Evolutionary conservation across 2,888 invertebrate genomes (phyloP), one percentile per base, ranked within the genome.

Genomic region (Eupithecia pulchellata): DNA sequence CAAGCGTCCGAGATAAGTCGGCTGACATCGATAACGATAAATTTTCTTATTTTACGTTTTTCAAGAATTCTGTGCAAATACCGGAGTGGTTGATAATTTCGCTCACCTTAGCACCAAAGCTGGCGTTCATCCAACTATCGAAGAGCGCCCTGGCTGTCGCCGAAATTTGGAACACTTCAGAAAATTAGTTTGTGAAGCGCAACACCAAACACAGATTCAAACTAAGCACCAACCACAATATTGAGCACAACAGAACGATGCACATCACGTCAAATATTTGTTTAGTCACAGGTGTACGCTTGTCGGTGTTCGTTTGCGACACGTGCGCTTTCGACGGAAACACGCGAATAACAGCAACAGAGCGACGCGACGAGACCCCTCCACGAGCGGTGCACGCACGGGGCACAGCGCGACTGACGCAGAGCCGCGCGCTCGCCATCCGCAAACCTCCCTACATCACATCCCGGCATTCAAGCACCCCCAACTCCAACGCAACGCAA

Each of bases 71-170:
- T 80, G 79, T 74, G 80, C 77, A 78, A 81, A 81, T 79, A 77
- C 75, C 70, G 78, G 81, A 77, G 81, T 82, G 79, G 84, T 83
- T 73, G 78, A 78, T 81, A 77, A 83, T 83, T 83, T 84, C 80
- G 81, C 91, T 92, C 87, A 93, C 93, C 93, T 94, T 90, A 91
- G 91, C 84, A 88, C 88, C 86, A 85, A 90, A 87, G 86, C 92
- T 94, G 93, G 94, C 92, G 91, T 91, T 91, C 93, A 93, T 93
- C 93, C 94, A 93, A 94, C 86, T 89, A 85, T 84, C 84, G 86
- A 85, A 81, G 85, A 86, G 88, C 90, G 89, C 87, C 84, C 86
- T 86, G 92, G 90, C 90, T 89, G 88, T 90, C 90, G 91, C 92
- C 91, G 91, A 92, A 90, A 84, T 83, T 87, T 82, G 83, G 81